These are phyloP conservation scores for Dunckerocampus dactyliophorus DNA, from an alignment of 2,113 vertebrate genomes.

Conservation along the genomic window DNA sequence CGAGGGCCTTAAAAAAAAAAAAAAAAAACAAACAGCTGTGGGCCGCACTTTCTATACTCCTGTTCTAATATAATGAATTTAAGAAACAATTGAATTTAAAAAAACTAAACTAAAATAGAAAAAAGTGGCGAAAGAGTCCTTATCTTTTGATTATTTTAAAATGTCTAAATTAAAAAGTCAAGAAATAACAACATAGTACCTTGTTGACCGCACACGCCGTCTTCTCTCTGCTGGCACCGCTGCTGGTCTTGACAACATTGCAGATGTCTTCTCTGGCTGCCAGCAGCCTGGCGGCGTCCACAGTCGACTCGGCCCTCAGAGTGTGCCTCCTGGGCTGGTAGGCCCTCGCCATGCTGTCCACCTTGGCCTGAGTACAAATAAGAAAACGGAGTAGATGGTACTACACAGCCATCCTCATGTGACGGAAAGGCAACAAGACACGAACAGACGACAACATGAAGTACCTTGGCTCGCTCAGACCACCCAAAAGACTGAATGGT, in stretches of 20 bases:
- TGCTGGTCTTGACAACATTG: conserved; percentile 89
- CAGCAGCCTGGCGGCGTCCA: conserved; percentile 81
- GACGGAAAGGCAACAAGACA: conserved; percentile 11
- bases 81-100: too few relatives aligned
- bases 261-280: conserved; percentile 91
- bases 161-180: too few relatives aligned
- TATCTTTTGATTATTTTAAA: too few relatives aligned
- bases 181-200: conserved; percentile 56
- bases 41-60: too few relatives aligned
- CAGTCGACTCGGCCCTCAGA: conserved; percentile 71
- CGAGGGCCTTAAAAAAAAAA: too few relatives aligned
- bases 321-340: conserved; percentile 90
- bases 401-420: too few relatives aligned
- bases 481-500: conserved; percentile 96
- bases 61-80: too few relatives aligned
- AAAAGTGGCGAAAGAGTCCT: too few relatives aligned
- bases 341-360: conserved; percentile 87
- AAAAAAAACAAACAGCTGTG: too few relatives aligned
- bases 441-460: conserved; percentile 3
- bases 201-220: conserved; percentile 89
- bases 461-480: conserved; percentile 93
- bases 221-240: conserved; percentile 81
- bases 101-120: too few relatives aligned
- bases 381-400: not conserved
- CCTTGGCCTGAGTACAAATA: conserved; percentile 67